Evolutionary conservation across 1,140 invertebrate genomes (phyloP).

Genomic region (Lasioglossum baleicum): DNA sequence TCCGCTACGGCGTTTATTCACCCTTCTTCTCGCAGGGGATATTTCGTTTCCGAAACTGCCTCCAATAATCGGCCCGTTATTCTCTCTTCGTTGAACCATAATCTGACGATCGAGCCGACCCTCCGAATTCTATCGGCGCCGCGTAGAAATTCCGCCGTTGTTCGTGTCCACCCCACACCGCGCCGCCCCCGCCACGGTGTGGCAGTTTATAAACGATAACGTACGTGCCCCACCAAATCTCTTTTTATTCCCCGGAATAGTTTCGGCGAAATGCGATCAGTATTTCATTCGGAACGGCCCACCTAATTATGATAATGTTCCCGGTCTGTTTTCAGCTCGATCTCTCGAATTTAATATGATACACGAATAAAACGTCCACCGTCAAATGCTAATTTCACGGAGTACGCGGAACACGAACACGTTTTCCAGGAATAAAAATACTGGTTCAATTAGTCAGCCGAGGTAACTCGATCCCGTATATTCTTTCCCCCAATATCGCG

Average conservation of each 20-base stretch:
- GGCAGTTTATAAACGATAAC: constrained; percentile 8
- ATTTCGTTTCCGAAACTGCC: constrained; percentile 54
- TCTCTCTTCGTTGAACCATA: constrained; percentile 45
- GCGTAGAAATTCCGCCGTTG: constrained; percentile 17
- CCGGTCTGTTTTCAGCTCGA: neutral
- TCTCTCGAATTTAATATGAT: neutral
- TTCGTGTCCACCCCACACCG: too few relatives aligned
- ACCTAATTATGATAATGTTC: neutral
- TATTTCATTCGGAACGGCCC: neutral
- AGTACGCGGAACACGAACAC: too few relatives aligned
- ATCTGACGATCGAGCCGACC: constrained; percentile 26
- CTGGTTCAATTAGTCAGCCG: neutral
- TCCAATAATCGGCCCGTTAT: constrained; percentile 57
- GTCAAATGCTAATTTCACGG: too few relatives aligned
- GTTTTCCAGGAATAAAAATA: neutral
- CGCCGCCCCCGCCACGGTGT: too few relatives aligned
- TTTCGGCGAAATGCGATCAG: neutral
- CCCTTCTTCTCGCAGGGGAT: constrained; percentile 25
- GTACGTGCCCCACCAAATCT: neutral
- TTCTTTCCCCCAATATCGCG: neutral
- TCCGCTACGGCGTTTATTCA: constrained; percentile 41
- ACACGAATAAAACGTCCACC: too few relatives aligned
- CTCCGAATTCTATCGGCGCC: constrained; percentile 21
- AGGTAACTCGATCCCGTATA: neutral
- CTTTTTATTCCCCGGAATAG: neutral